phyloP scores from a whole-genome alignment of 2,113 vertebrate genomes.

The Peromyscus maniculatus region DNA sequence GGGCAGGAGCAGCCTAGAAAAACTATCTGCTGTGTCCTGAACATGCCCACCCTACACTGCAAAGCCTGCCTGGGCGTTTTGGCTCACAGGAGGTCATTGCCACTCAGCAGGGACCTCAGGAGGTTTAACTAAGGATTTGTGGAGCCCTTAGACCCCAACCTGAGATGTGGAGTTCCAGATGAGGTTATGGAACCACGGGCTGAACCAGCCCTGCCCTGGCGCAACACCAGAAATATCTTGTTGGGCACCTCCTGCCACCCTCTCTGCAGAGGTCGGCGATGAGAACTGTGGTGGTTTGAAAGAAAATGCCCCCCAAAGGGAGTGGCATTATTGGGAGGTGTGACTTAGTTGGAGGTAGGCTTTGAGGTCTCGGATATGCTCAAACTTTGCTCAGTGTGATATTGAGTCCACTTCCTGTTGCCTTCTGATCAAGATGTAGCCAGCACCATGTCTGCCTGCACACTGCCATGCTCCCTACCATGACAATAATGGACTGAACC shows the following conservation, averaged over 20 bases:
- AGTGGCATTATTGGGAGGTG: background rate
- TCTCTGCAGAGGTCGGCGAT: background rate
- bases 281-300: background rate
- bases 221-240: background rate
- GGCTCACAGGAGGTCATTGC: background rate
- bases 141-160: conserved; percentile 36
- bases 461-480: background rate
- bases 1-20: background rate
- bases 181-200: background rate
- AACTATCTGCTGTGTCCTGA: background rate
- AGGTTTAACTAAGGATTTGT: conserved; percentile 78
- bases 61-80: background rate
- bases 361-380: background rate
- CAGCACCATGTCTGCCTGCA: background rate
- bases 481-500: background rate
- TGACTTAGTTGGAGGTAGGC: background rate
- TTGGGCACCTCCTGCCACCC: background rate
- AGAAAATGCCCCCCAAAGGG: background rate
- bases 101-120: background rate
- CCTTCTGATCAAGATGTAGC: background rate
- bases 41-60: background rate
- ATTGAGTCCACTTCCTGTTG: background rate
- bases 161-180: conserved; percentile 62
- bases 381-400: background rate
- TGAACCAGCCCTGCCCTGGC: background rate